Evolutionary conservation across 2,797 vertebrate species (phyloP).

Genomic region (Serranus cabrilla): DNA sequence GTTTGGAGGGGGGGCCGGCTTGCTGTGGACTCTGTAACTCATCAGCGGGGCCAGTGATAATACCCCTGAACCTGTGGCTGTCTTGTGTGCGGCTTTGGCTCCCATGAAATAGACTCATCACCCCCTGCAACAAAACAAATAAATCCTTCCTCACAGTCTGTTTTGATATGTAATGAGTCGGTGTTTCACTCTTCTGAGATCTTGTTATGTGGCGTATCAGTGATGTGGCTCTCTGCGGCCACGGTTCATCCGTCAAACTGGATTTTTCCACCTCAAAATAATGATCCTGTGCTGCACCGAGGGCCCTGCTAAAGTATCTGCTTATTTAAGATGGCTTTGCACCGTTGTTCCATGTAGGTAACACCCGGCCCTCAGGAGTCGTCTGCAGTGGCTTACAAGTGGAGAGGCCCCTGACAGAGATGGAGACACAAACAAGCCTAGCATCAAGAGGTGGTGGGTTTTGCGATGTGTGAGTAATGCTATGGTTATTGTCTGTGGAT

Average conservation of each 20-base stretch:
- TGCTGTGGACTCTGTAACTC: conserved; percentile 75
- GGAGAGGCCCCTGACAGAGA: conserved; percentile 79
- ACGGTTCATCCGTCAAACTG: conserved; percentile 98
- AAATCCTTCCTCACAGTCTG: conserved; percentile 94
- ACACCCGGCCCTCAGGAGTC: conserved; percentile 78
- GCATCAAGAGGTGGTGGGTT: conserved; percentile 74
- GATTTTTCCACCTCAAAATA: conserved; percentile 99
- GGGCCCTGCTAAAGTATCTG: conserved; percentile 88
- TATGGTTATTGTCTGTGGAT: conserved; percentile 75
- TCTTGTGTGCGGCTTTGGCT: conserved; percentile 86
- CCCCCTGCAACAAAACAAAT: conserved; percentile 95
- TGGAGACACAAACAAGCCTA: conserved; percentile 82
- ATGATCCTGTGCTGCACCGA: conserved; percentile 96
- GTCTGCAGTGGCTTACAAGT: conserved; percentile 72
- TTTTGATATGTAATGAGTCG: conserved; percentile 98
- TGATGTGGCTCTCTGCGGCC: conserved; percentile 93
- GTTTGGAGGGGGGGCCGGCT: conserved; percentile 61
- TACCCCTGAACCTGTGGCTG: conserved; percentile 79
- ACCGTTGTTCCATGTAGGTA: conserved; percentile 71
- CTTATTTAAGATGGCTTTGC: conserved; percentile 87
- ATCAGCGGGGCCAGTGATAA: conserved; percentile 78
- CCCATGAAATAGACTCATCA: conserved; percentile 97
- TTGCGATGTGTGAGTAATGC: conserved; percentile 68
- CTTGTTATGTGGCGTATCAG: conserved; percentile 98
- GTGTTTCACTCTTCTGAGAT: conserved; percentile 98